phyloP scores from a whole-genome alignment of 2,888 invertebrate genomes.

The Hartigia nigra region DNA sequence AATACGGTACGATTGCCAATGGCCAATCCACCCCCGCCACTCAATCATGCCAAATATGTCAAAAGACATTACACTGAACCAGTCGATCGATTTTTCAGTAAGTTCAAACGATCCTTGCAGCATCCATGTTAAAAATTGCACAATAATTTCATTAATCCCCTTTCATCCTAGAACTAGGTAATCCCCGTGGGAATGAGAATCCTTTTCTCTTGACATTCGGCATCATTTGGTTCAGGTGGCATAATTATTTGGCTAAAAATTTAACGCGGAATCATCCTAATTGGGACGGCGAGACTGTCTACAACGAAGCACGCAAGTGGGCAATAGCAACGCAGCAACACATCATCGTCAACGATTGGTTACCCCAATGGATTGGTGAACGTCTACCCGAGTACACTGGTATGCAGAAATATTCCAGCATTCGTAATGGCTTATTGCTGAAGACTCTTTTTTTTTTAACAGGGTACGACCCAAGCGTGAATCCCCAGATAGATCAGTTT shows the following conservation, averaged over 20 bases:
- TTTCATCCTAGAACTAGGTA: constrained; percentile 66
- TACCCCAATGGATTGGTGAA: constrained; percentile 65
- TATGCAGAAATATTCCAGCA: constrained; percentile 15
- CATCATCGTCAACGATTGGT: constrained; percentile 68
- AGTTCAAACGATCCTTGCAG: constrained; percentile 42
- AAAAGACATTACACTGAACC: constrained; percentile 62
- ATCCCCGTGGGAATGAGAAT: constrained; percentile 70
- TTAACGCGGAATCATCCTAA: constrained; percentile 53
- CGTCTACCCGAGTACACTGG: constrained; percentile 49
- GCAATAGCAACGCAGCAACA: constrained; percentile 69
- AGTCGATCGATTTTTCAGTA: constrained; percentile 70
- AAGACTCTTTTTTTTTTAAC: background rate
- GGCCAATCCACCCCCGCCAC: constrained; percentile 71
- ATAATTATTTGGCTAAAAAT: constrained; percentile 66
- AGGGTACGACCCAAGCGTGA: constrained; percentile 68
- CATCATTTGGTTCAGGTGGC: constrained; percentile 70
- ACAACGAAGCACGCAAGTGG: constrained; percentile 71
- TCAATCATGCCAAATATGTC: constrained; percentile 63
- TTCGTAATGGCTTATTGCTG: constrained; percentile 2
- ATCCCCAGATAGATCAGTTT: constrained; percentile 73
- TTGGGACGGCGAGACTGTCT: constrained; percentile 68
- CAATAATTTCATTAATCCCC: background rate
- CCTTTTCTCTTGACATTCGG: constrained; percentile 69
- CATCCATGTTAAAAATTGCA: background rate
- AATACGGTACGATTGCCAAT: constrained; percentile 69